Evolutionary conservation across 2,888 invertebrate species (phyloP), one percentile per base, ranked within the genome.

Genomic region (Liodrosophila aerea): DNA sequence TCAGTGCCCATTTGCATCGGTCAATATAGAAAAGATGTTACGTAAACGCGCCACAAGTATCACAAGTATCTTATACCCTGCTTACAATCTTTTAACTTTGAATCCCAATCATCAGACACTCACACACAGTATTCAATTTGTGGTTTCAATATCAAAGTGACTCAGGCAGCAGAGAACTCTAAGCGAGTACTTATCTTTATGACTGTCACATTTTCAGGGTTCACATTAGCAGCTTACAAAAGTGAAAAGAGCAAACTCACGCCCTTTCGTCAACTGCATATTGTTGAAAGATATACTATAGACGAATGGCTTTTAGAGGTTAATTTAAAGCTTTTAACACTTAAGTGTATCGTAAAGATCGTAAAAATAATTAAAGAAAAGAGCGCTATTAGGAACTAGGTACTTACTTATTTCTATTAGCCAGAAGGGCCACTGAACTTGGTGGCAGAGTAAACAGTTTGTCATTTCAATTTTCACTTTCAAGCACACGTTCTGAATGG

Each of bases 381-480:
- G 39, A 3, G 13, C 49, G 27, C 13, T 33, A 36, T 34, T n/a
- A 8, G 29, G 8, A 3, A 33, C n/a, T 16, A 15, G 11, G 27
- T 47, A 9, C 8, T 29, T 16, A 30, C 16, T 16, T 4, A 11
- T 12, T 7, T 5, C 16, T 0, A 31, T 33, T 8, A 11, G 15
- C 15, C 4, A 18, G 12, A 40, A 30, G 22, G 65, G 47, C 8
- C 68, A 62, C 18, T 62, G 74, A 69, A 73, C 68, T 51, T 37
- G 4, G 1, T 4, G 4, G 5, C 27, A 41, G 39, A 64, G 34
- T 43, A 57, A 31, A 52, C 50, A 57, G 58, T 40, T 52, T 52
- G 31, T n/a, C 29, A 37, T 34, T 44, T 53, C 15, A 22, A 56
- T 73, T 84, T 80, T 81, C 66, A 73, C 67, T 63, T 74, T 86